Base-by-base conservation (phyloP, 2,888 invertebrate genomes). In the Cetonia aurata region DNA sequence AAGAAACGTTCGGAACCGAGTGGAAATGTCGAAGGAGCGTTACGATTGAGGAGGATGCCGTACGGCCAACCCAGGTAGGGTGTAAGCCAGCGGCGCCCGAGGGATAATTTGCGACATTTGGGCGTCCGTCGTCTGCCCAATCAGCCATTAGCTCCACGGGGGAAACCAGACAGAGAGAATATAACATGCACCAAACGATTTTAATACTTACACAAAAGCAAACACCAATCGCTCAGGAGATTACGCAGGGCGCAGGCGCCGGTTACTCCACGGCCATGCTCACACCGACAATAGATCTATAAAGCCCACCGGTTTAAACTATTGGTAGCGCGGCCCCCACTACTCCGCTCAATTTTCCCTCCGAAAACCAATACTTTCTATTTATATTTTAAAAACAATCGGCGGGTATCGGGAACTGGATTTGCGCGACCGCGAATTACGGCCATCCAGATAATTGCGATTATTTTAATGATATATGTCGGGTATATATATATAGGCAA, bases 101-200 rank as follows among this genome's bases (percentile, higher is more conserved):
- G 72, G 75, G 74, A 71, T 76, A 74, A 74, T 76, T 76, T 76
- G 74, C 76, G 74, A 75, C 74, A 74, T 72, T 71, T 73, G 72
- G 75, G 75, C 75, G 75, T 75, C 74, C 72, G 76, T 72, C 72
- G 73, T 72, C 72, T 74, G 73, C 75, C 76, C 76, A 76, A 76
- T 76, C 76, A 75, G 76, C 75, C 75, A 76, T 76, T 76, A 76
- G 76, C 69, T 68, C 72, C 71, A 69, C 72, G 72, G 76, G 72
- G 69, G 67, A 62, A 62, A 62, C 50, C 62, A 62, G 37, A 62
- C 62, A 62, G 60, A 60, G 60, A 60, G 60, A 60, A 60, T 60
- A 60, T 60, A 62, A 71, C 71, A 68, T 56, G 67, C 68, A 71
- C 56, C 62, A 59, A 69, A 62, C 65, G 71, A 53, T 69, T 69